Evolutionary conservation across 2,113 vertebrate genomes (phyloP).

Genomic region (Gallinago undulata): DNA sequence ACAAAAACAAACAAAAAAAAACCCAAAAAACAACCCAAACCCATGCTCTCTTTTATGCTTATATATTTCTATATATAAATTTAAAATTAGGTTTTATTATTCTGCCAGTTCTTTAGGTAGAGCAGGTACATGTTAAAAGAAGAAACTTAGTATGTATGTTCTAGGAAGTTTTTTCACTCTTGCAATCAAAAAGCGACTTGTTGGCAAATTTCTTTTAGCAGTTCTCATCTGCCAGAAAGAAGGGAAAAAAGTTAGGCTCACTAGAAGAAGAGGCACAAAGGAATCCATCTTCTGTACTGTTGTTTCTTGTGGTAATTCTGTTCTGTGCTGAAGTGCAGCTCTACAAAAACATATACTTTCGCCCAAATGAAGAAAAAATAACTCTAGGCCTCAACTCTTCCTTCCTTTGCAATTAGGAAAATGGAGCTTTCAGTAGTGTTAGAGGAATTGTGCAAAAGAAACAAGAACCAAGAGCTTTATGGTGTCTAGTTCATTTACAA

Average conservation of each 20-base stretch:
- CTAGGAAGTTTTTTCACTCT: neutral
- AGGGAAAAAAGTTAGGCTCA: neutral
- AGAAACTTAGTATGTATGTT: neutral
- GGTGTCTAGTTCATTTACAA: neutral
- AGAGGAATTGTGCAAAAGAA: neutral
- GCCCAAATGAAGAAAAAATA: neutral
- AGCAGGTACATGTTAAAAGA: neutral
- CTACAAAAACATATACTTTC: neutral
- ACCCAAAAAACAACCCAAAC: neutral
- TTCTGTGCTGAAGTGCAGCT: neutral
- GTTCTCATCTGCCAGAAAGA: neutral
- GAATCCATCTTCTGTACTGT: neutral
- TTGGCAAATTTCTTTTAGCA: neutral
- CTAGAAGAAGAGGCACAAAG: neutral
- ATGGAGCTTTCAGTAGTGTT: neutral
- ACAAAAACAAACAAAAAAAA: accelerated
- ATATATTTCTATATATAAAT: neutral
- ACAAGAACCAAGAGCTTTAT: neutral
- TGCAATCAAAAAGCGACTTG: neutral
- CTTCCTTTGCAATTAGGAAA: neutral
- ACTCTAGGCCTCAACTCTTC: neutral
- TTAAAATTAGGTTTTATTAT: neutral
- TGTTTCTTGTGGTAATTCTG: neutral
- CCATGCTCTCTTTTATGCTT: neutral
- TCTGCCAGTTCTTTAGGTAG: neutral